Evolutionary conservation across 2,888 invertebrate genomes (phyloP), one percentile per base, ranked within the genome.

Genomic region (Idaea biselata): DNA sequence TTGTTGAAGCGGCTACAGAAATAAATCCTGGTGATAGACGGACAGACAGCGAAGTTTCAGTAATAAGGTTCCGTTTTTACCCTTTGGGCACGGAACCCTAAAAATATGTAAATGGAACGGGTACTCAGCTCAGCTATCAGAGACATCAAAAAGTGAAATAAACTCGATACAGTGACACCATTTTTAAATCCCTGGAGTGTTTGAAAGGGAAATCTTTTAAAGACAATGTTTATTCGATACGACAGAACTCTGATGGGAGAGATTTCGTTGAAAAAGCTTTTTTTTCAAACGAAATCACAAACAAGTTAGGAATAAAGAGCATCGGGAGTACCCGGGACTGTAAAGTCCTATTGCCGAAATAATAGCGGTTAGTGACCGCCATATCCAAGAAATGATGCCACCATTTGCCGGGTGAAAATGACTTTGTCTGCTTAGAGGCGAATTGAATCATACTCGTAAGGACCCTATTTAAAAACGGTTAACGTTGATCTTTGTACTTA

Each of bases 191-290:
- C 44, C 44, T 11, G 11, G 44, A 44, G 44, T 44, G 44, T 44
- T 68, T 63, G 64, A 66, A 63, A 65, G 62, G 66, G 68, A 68
- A 71, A 70, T 68, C 66, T 66, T 68, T 64, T 69, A 69, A 67
- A 63, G 58, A 17, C 55, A 56, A 61, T 58, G 58, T 62, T 61
- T 63, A 60, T 61, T 63, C 60, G 53, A 57, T 62, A 59, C 59
- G 59, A 62, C 60, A 55, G 63, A 60, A 59, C 56, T 60, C 57
- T 55, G 62, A 65, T 62, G 31, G 55, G 44, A 18, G 53, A 44
- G 53, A 16, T 61, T 18, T n/a, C 16, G 44, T 44, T 44, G 14
- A 8, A 44, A 44, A 44, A 44, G 44, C 14, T 14, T 44, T 44
- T 44, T 44, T 44, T 44, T 44, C 44, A 44, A 44, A 44, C 44